Conservation (phyloP, 2,888 invertebrate genomes). For the Yponomeuta evonymella region DNA sequence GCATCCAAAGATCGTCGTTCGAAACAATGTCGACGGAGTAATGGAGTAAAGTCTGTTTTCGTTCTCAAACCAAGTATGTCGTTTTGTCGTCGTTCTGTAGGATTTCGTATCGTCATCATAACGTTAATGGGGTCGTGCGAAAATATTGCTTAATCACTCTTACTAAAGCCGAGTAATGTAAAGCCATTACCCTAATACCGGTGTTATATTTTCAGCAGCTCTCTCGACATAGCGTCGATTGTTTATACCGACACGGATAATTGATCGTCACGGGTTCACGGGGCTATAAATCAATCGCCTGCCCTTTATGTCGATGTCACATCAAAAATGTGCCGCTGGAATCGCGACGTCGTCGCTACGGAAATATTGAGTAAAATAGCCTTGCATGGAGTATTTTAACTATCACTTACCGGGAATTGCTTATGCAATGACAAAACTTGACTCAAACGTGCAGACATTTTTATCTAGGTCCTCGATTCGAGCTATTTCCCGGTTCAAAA, state of each 20-base stretch:
- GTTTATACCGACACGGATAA: slow-evolving; percentile 3
- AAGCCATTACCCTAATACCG: neutral
- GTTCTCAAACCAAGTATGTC: neutral
- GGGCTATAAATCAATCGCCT: slow-evolving; percentile 9
- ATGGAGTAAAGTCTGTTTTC: too few relatives aligned
- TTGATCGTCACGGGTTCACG: neutral
- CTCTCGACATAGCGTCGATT: neutral
- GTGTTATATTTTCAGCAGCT: neutral
- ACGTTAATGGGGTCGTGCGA: neutral
- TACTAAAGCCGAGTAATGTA: neutral
- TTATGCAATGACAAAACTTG: neutral
- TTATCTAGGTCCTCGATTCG: neutral
- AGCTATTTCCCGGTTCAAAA: neutral
- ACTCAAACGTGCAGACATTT: neutral
- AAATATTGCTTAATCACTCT: slow-evolving; percentile 1
- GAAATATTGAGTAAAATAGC: neutral
- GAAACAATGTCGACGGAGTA: neutral
- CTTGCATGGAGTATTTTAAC: neutral
- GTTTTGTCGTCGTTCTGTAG: neutral
- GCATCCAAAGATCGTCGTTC: neutral
- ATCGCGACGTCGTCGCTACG: neutral
- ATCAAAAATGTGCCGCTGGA: neutral
- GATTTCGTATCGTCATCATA: neutral
- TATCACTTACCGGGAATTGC: slow-evolving; percentile 1
- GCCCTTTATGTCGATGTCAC: neutral